Conservation (phyloP, 2,797 vertebrate genomes). For the Macrochelys suwanniensis region DNA sequence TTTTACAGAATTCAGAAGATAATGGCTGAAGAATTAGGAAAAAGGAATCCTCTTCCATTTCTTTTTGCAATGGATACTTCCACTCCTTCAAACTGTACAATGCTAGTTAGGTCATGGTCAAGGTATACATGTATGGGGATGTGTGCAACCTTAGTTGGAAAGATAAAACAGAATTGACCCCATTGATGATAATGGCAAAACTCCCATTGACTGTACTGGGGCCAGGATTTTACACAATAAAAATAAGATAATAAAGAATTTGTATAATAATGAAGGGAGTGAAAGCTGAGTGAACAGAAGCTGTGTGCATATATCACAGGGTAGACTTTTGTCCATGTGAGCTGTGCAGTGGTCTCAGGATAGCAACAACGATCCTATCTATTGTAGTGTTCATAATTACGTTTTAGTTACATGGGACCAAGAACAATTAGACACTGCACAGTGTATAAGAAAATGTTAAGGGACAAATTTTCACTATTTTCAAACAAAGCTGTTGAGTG, state of each 20-base stretch:
- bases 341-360: slow-evolving; percentile 2
- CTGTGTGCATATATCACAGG: not conserved
- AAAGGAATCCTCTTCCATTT: not conserved
- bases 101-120: not conserved
- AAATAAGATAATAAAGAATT: slow-evolving; percentile 32
- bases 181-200: not conserved
- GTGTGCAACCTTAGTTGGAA: slow-evolving; percentile 12
- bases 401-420: not conserved
- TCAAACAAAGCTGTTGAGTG: not conserved
- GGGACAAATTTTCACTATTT: not conserved
- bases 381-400: not conserved
- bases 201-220: slow-evolving; percentile 1
- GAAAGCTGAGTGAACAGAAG: slow-evolving; percentile 51
- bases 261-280: slow-evolving; percentile 33
- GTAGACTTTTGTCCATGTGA: slow-evolving; percentile 26
- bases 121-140: not conserved
- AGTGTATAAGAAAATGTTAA: not conserved
- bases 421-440: not conserved
- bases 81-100: not conserved
- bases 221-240: slow-evolving; percentile 54
- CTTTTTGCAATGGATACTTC: not conserved
- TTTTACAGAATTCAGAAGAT: not conserved
- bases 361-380: not conserved
- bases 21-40: not conserved
- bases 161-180: not conserved